A percentile compares a stretch with the other conserved stretches of the same genome.
Evolutionary conservation across 2,888 invertebrate genomes (phyloP).

Genomic region (Epistrophella euchroma): DNA sequence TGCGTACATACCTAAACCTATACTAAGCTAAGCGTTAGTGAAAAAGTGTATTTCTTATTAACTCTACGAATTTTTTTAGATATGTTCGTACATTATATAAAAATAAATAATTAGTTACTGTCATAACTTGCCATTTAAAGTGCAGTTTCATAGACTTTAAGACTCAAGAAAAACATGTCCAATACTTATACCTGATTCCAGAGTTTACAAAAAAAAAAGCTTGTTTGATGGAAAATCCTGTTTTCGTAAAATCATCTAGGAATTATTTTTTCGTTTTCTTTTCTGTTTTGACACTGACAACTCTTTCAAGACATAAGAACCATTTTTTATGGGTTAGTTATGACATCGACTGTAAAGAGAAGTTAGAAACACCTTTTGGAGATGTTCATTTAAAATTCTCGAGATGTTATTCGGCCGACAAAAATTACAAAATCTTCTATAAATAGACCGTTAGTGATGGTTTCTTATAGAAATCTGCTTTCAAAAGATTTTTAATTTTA

Average conservation of each 20-base stretch:
- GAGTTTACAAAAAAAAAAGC: not conserved
- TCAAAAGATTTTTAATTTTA: constrained; percentile 11
- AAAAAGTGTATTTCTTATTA: constrained; percentile 1
- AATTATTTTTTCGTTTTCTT: not conserved
- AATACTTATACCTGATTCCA: not conserved
- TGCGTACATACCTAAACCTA: too few relatives aligned
- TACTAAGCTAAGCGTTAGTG: not conserved
- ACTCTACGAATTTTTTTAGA: constrained; percentile 2
- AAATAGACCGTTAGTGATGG: constrained; percentile 32
- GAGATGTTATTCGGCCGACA: not conserved
- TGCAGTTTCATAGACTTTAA: constrained; percentile 7
- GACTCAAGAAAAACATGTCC: constrained; percentile 26
- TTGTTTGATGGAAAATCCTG: constrained; percentile 9
- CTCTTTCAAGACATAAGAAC: constrained; percentile 49
- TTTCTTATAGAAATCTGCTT: constrained; percentile 34
- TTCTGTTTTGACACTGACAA: constrained; percentile 35
- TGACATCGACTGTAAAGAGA: constrained; percentile 2
- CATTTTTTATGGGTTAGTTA: constrained; percentile 33
- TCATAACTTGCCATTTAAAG: constrained; percentile 60
- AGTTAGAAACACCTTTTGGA: constrained; percentile 34
- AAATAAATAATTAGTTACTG: constrained; percentile 56
- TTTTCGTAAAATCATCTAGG: constrained; percentile 1
- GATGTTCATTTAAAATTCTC: constrained; percentile 31
- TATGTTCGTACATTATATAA: not conserved
- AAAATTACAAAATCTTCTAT: constrained; percentile 25